phyloP scores from a whole-genome alignment of 1,140 invertebrate species.

The Aphidius gifuensis region DNA sequence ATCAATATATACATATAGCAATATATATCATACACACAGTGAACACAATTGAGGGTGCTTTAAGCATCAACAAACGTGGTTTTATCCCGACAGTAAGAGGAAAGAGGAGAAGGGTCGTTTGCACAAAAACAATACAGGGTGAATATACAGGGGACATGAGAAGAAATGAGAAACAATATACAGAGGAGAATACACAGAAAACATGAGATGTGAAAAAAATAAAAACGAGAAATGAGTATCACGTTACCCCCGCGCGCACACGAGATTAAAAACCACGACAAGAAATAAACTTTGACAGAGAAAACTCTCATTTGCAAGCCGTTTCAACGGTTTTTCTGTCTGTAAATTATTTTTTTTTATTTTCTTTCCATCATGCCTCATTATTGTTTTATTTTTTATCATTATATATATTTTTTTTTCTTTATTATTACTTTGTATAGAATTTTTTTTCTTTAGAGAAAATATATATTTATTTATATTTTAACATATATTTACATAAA shows the following conservation, averaged over 20 bases:
- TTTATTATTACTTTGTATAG: too few relatives aligned
- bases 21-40: background rate
- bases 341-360: conserved; percentile 8
- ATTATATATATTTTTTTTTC: too few relatives aligned
- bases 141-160: background rate
- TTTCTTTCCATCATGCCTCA: conserved; percentile 8
- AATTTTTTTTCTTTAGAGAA: too few relatives aligned
- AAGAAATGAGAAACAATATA: background rate
- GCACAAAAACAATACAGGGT: conserved; percentile 14
- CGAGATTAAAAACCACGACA: conserved; percentile 44
- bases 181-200: conserved; percentile 16
- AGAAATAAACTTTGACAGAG: conserved; percentile 39
- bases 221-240: conserved; percentile 28
- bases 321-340: background rate
- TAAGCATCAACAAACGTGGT: background rate
- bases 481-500: too few relatives aligned
- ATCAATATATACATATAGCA: conserved; percentile 1
- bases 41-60: background rate
- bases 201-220: conserved; percentile 22
- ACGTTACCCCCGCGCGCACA: conserved; percentile 32
- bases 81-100: conserved; percentile 9
- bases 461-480: too few relatives aligned
- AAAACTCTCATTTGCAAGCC: conserved; percentile 45
- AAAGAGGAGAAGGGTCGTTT: conserved; percentile 3
- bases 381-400: conserved; percentile 5